A percentile compares a stretch with the other conserved stretches of the same genome.
These are phyloP conservation scores for Microtus californicus DNA, from an alignment of 2,797 vertebrate genomes.

Conservation along the genomic window DNA sequence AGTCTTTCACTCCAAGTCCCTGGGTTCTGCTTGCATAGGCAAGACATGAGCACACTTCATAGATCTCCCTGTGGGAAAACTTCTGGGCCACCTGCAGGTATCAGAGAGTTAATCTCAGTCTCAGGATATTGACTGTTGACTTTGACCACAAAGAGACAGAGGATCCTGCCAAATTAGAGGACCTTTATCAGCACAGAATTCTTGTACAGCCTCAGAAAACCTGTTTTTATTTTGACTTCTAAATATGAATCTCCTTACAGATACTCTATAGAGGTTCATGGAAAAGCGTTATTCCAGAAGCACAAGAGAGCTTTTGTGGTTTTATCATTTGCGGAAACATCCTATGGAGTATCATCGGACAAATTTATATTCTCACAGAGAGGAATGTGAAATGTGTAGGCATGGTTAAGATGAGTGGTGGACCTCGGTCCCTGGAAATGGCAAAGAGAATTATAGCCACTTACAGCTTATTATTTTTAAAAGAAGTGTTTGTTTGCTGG, in stretches of 20 bases:
- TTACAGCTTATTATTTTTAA: conserved; percentile 1
- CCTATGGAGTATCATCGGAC: neutral
- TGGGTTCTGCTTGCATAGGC: neutral
- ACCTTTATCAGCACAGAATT: neutral
- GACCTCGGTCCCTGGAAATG: neutral
- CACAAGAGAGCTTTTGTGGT: conserved; percentile 46
- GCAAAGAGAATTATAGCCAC: conserved; percentile 10
- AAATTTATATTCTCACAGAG: neutral
- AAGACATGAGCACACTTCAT: neutral
- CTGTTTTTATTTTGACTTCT: conserved; percentile 31
- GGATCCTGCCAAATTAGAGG: neutral
- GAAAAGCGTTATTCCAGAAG: neutral
- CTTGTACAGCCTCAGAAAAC: neutral
- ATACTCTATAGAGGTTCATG: neutral
- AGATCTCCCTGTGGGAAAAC: neutral
- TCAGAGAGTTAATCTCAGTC: neutral
- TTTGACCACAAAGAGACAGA: neutral
- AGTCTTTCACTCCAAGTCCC: neutral
- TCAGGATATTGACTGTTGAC: neutral
- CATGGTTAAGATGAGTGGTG: neutral
- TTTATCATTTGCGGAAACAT: conserved; percentile 52
- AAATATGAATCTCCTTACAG: conserved; percentile 1
- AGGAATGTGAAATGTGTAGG: conserved; percentile 9
- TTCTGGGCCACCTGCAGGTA: neutral
- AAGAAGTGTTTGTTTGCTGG: neutral